A percentile compares a stretch with the other conserved stretches of the same genome.
Conservation (phyloP, 2,797 vertebrate species). For the Enteromius afrohamiltoni region DNA sequence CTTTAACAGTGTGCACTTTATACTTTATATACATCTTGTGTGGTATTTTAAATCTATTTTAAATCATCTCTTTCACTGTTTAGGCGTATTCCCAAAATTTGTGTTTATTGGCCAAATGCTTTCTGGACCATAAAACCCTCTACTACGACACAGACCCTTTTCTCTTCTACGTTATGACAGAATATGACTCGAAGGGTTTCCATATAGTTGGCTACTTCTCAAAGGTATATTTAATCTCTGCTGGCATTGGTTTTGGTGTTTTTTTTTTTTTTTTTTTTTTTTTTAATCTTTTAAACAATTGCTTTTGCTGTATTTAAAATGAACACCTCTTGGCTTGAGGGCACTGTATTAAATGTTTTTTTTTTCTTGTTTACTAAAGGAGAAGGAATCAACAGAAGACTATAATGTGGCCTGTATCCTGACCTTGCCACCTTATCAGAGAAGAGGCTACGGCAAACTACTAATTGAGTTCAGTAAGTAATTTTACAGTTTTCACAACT, state of each 20-base stretch:
- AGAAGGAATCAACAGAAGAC: conserved; percentile 94
- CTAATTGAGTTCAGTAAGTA: conserved; percentile 96
- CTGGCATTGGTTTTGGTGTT: not conserved
- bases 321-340: not conserved
- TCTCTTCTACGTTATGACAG: conserved; percentile 95
- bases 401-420: conserved; percentile 95
- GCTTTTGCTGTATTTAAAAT: not conserved
- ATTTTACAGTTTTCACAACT: not conserved
- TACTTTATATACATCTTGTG: not conserved
- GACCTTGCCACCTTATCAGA: conserved; percentile 91
- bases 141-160: conserved; percentile 97
- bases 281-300: not conserved
- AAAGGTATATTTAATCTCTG: conserved; percentile 78
- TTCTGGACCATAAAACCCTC: conserved; percentile 92
- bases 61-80: not conserved
- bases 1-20: not conserved
- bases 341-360: not conserved
- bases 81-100: conserved; percentile 94
- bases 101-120: conserved; percentile 93
- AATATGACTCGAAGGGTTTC: conserved; percentile 93
- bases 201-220: conserved; percentile 96
- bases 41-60: not conserved
- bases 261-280: not conserved
- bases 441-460: conserved; percentile 91
- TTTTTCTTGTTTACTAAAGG: conserved; percentile 69